These are phyloP conservation scores for Apis laboriosa DNA, from an alignment of 1,140 invertebrate species.

Conservation along the genomic window DNA sequence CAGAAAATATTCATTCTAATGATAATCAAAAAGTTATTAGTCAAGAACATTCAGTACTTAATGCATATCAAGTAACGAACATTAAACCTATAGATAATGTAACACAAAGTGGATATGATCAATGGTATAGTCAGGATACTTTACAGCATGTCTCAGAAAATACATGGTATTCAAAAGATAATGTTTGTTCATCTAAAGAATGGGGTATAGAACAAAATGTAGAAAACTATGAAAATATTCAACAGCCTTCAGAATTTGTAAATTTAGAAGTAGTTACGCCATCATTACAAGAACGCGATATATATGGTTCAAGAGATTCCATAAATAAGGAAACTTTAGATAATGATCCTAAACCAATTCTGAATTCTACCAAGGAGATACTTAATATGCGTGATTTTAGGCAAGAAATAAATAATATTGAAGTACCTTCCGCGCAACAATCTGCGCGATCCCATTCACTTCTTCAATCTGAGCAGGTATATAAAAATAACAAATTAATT, in stretches of 20 bases:
- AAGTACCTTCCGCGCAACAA: conserved; percentile 65
- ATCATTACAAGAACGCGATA: conserved; percentile 69
- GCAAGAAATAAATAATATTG: conserved; percentile 72
- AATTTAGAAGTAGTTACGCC: conserved; percentile 75
- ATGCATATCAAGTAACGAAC: conserved; percentile 50
- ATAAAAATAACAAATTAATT: neutral
- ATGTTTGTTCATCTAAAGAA: conserved; percentile 51
- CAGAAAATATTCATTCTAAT: conserved; percentile 45
- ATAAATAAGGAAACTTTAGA: conserved; percentile 78
- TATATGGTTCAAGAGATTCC: conserved; percentile 76
- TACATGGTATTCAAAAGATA: conserved; percentile 65
- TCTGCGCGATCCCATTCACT: conserved; percentile 57
- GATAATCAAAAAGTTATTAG: conserved; percentile 43
- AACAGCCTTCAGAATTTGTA: conserved; percentile 73
- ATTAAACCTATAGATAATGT: conserved; percentile 49
- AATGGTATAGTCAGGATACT: conserved; percentile 76
- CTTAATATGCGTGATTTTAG: conserved; percentile 63
- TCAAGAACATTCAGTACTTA: conserved; percentile 44
- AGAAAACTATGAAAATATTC: conserved; percentile 78
- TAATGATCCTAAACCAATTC: conserved; percentile 70
- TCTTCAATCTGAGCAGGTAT: conserved; percentile 67
- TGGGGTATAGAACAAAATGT: conserved; percentile 70
- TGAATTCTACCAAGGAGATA: conserved; percentile 59
- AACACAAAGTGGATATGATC: conserved; percentile 73
- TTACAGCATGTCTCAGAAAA: conserved; percentile 48